Evolutionary conservation across 2,113 vertebrate genomes (phyloP).

Genomic region (Microtus ochrogaster): DNA sequence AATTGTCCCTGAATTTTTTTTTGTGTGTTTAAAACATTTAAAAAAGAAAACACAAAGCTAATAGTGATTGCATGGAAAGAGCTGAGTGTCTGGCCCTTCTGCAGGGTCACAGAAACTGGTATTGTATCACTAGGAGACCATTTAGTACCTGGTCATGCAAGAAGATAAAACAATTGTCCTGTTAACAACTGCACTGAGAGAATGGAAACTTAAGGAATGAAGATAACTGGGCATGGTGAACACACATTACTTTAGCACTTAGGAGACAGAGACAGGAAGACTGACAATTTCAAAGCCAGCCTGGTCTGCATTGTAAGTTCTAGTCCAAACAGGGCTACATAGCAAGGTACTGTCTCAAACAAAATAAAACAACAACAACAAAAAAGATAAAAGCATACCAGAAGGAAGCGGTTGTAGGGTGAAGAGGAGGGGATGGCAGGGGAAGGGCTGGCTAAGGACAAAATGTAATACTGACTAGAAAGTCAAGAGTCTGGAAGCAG

Average conservation of each 20-base stretch:
- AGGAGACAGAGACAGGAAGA: neutral
- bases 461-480: neutral
- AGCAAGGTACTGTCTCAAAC: neutral
- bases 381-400: neutral
- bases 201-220: neutral
- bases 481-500: neutral
- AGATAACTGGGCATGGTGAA: neutral
- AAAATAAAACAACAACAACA: neutral
- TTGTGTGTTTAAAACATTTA: conserved; percentile 27
- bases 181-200: neutral
- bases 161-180: neutral
- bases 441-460: neutral
- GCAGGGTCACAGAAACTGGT: neutral
- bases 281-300: neutral
- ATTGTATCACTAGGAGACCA: neutral
- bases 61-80: neutral
- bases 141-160: neutral
- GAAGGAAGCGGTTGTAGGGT: neutral
- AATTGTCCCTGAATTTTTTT: conserved; percentile 29
- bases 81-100: neutral
- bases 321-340: neutral
- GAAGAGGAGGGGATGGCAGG: neutral
- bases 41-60: conserved; percentile 4
- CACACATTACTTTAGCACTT: neutral
- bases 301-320: neutral